phyloP scores from a whole-genome alignment of 2,888 invertebrate genomes.

The Pristionchus fissidentatus region DNA sequence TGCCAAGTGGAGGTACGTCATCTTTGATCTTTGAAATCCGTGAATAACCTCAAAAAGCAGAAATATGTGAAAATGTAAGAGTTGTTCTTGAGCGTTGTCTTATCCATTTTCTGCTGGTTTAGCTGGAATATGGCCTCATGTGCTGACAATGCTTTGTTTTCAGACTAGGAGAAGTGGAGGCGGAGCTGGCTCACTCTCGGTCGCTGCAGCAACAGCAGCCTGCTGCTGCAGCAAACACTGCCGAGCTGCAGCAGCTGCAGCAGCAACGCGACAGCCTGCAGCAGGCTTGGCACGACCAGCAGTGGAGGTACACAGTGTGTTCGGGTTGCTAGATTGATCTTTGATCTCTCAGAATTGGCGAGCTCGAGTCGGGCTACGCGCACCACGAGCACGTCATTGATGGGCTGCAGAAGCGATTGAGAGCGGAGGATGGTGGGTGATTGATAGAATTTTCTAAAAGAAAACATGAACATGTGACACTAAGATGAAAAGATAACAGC shows the following conservation, averaged over 20 bases:
- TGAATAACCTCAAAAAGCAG: neutral
- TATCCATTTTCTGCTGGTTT: neutral
- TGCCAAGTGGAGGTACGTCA: constrained; percentile 46
- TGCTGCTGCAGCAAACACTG: neutral
- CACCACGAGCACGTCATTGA: constrained; percentile 39
- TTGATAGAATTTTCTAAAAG: too few relatives aligned
- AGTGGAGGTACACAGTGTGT: constrained; percentile 19
- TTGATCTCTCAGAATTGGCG: constrained; percentile 41
- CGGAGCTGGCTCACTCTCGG: neutral
- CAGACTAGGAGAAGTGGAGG: constrained; percentile 40
- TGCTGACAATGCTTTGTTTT: neutral
- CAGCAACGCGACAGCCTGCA: neutral
- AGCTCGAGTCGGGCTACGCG: constrained; percentile 44
- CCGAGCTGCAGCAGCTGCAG: neutral
- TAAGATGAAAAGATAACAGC: too few relatives aligned
- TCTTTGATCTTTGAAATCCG: neutral
- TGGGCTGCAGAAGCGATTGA: neutral
- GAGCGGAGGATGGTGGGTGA: constrained; percentile 19
- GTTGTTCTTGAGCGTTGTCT: neutral
- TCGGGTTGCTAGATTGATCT: neutral
- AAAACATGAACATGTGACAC: too few relatives aligned
- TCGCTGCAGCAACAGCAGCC: too few relatives aligned
- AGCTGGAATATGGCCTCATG: neutral
- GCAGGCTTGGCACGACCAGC: constrained; percentile 27
- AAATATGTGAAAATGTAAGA: neutral